A percentile compares a stretch with the other conserved stretches of the same genome.
Evolutionary conservation across 1,140 invertebrate species (phyloP).

Genomic region (Microplitis mediator): DNA sequence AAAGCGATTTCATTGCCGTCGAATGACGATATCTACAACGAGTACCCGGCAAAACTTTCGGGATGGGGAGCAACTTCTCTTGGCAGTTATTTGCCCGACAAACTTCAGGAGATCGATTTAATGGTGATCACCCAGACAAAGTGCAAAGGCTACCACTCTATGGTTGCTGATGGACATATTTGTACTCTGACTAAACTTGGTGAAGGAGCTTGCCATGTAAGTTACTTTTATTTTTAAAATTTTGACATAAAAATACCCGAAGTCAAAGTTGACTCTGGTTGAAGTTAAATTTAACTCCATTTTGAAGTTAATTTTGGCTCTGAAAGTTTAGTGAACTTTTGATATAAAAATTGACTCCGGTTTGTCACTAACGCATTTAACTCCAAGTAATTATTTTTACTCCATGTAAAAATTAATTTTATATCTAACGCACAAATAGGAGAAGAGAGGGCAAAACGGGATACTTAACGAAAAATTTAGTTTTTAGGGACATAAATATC

Average conservation of each 20-base stretch:
- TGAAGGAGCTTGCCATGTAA: constrained; percentile 67
- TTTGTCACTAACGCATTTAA: too few species aligned
- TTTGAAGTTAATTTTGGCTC: background rate
- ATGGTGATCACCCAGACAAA: constrained; percentile 27
- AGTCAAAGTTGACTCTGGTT: too few species aligned
- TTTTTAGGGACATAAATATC: too few species aligned
- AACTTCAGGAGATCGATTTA: constrained; percentile 34
- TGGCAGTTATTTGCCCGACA: constrained; percentile 34
- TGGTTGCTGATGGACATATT: constrained; percentile 57
- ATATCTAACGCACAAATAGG: too few species aligned
- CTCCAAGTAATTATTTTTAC: too few species aligned
- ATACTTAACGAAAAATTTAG: too few species aligned
- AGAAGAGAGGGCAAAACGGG: too few species aligned
- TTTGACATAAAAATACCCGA: too few species aligned
- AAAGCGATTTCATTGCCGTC: constrained; percentile 37
- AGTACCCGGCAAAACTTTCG: constrained; percentile 43
- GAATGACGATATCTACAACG: constrained; percentile 29
- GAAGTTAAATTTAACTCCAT: background rate
- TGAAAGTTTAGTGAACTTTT: background rate
- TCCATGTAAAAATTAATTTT: too few species aligned
- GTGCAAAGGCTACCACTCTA: constrained; percentile 25
- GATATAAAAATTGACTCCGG: too few species aligned
- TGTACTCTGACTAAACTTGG: constrained; percentile 68
- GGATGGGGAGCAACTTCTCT: constrained; percentile 58
- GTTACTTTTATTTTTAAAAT: constrained; percentile 29